phyloP scores from a whole-genome alignment of 2,888 invertebrate species.

The Pammene fasciana region DNA sequence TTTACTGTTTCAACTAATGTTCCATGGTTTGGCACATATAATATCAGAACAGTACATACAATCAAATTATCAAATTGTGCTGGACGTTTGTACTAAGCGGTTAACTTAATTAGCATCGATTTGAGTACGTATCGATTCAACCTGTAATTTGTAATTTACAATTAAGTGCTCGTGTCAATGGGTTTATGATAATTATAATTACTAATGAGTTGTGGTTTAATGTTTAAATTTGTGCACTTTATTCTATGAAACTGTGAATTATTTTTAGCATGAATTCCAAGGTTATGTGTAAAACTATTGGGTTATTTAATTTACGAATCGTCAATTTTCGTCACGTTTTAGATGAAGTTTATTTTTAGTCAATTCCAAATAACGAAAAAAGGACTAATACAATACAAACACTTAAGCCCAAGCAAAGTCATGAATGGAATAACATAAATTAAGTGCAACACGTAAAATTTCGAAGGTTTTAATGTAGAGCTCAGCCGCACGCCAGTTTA shows the following conservation, averaged over 20 bases:
- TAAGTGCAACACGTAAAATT: neutral
- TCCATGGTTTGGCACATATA: constrained; percentile 37
- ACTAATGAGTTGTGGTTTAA: constrained; percentile 30
- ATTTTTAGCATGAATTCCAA: neutral
- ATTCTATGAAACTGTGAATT: neutral
- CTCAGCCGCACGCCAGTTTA: constrained; percentile 9
- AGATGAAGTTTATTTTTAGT: no score
- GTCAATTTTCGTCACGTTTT: no score
- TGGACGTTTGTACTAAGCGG: constrained; percentile 19
- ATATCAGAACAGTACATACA: constrained; percentile 18
- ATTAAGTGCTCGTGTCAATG: constrained; percentile 9
- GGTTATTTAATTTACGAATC: no score
- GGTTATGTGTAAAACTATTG: no score
- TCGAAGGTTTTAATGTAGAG: constrained; percentile 5
- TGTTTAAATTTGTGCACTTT: constrained; percentile 17
- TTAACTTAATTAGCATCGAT: constrained; percentile 24
- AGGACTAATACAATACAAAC: no score
- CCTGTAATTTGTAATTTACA: constrained; percentile 1
- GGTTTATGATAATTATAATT: constrained; percentile 13
- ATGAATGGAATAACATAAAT: neutral
- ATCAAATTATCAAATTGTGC: constrained; percentile 25
- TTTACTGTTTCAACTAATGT: constrained; percentile 10
- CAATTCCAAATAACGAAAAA: no score
- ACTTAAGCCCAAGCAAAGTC: no score
- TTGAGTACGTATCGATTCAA: constrained; percentile 20